phyloP scores from a whole-genome alignment of 2,888 invertebrate species.

The Conus canariensis region DNA sequence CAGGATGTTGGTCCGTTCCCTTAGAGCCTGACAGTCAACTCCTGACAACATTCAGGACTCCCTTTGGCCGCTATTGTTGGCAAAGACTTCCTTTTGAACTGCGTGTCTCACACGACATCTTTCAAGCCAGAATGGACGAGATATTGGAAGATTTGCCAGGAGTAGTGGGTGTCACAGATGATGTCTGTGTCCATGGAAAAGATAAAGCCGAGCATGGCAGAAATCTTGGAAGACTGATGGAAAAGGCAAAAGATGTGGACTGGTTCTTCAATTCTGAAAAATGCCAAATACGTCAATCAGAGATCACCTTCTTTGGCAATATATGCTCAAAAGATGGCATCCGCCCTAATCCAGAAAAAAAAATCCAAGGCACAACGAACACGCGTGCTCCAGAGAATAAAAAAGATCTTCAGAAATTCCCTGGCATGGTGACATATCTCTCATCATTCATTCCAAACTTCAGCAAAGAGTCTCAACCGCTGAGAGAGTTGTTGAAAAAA shows the following conservation, averaged over 20 bases:
- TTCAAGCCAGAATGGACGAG: too few relatives aligned
- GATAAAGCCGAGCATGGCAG: slow-evolving; percentile 46
- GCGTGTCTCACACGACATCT: too few relatives aligned
- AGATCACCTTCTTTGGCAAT: slow-evolving; percentile 5
- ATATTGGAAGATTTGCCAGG: too few relatives aligned
- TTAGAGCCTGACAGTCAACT: slow-evolving; percentile 46
- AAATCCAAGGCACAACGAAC: slow-evolving; percentile 43
- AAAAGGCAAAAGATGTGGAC: background rate
- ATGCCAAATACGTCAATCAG: background rate
- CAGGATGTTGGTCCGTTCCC: slow-evolving; percentile 51
- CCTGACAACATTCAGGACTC: slow-evolving; percentile 32
- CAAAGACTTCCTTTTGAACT: too few relatives aligned
- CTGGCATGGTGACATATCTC: slow-evolving; percentile 48
- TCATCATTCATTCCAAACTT: slow-evolving; percentile 46
- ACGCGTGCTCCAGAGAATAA: slow-evolving; percentile 45
- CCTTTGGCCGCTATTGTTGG: too few relatives aligned
- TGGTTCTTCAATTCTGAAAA: slow-evolving; percentile 28
- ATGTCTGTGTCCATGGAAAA: too few relatives aligned
- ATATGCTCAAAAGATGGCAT: slow-evolving; percentile 28
- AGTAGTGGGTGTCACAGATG: too few relatives aligned
- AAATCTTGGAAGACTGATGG: slow-evolving; percentile 45
- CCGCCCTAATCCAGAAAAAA: slow-evolving; percentile 42
- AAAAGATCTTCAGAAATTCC: slow-evolving; percentile 48
- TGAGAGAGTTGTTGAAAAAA: slow-evolving; percentile 47
- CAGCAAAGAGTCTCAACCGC: slow-evolving; percentile 1